Percentiles rank a stretch among this genome's conserved stretches.
phyloP scores from a whole-genome alignment of 2,888 invertebrate genomes.

The Poecilus cupreus region DNA sequence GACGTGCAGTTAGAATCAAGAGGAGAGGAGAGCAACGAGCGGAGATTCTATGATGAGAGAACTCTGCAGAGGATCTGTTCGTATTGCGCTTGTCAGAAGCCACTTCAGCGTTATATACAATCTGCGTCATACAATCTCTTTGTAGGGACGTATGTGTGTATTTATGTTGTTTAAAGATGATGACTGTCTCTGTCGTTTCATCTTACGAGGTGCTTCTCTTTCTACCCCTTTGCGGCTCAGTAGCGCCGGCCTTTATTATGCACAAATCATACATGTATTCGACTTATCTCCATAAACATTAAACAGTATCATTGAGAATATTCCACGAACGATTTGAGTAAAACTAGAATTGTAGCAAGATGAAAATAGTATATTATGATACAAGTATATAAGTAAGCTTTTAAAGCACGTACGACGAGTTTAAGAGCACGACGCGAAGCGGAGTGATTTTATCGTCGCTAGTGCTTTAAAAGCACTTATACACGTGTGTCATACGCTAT shows the following conservation, averaged over 20 bases:
- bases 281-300: too few relatives aligned
- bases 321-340: too few relatives aligned
- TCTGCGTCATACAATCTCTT: constrained; percentile 53
- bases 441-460: too few relatives aligned
- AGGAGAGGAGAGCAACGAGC: not conserved
- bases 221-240: constrained; percentile 29
- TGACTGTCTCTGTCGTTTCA: not conserved
- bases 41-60: not conserved
- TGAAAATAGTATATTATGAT: too few relatives aligned
- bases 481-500: too few relatives aligned
- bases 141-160: constrained; percentile 36
- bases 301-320: too few relatives aligned
- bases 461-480: too few relatives aligned
- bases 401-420: too few relatives aligned
- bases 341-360: too few relatives aligned
- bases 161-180: constrained; percentile 47
- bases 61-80: not conserved
- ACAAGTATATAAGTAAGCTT: too few relatives aligned
- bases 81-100: constrained; percentile 19
- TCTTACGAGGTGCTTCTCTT: not conserved
- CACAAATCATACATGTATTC: not conserved
- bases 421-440: too few relatives aligned
- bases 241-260: constrained; percentile 17
- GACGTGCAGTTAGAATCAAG: not conserved
- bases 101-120: constrained; percentile 48